Evolutionary conservation across 1,140 invertebrate species (phyloP), one percentile per base, ranked within the genome.

Genomic region (Drosophila nigromelanica): DNA sequence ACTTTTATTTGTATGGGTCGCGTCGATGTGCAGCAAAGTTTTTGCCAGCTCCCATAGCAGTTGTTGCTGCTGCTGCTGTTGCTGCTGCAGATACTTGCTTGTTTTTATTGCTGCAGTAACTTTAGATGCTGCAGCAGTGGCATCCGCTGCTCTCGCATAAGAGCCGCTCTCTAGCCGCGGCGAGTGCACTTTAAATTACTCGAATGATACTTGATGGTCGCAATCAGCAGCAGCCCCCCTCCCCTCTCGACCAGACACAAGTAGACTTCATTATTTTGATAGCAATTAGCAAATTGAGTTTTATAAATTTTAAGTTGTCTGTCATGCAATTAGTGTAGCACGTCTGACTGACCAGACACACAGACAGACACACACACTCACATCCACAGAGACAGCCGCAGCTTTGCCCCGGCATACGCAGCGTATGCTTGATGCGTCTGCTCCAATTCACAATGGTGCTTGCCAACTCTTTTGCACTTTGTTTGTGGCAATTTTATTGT

Each of bases 261-360:
- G 50, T 56, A 64, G 76, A 89, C 83, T 89, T 89, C 83, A 89
- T 89, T 89, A 89, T 89, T 89, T 89, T 89, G 83, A 89, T 89
- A 73, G 83, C 83, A 89, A 89, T 89, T 89, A 89, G 83, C 77
- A 89, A 89, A 89, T 89, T 89, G 76, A 89, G 83, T 89, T 83
- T 74, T 80, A 74, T 80, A 83, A 89, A 83, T 83, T 82, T 71
- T 68, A 67, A 69, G 74, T 87, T 87, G 80, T 83, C 76, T 87
- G 82, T 89, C 76, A 73, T 75, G 74, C 81, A 85, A 85, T 85
- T 85, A 85, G 81, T 85, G 80, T 80, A 64, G 51, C 80, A 68
- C 72, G 63, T 62, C 63, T 76, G 80, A 51, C 33, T 58, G 43
- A 14, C 14, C 43, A 47, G 14, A 11, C 30, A 56, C 33, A 35